Evolutionary conservation across 2,113 vertebrate species (phyloP).

Genomic region (Odobenus rosmarus): DNA sequence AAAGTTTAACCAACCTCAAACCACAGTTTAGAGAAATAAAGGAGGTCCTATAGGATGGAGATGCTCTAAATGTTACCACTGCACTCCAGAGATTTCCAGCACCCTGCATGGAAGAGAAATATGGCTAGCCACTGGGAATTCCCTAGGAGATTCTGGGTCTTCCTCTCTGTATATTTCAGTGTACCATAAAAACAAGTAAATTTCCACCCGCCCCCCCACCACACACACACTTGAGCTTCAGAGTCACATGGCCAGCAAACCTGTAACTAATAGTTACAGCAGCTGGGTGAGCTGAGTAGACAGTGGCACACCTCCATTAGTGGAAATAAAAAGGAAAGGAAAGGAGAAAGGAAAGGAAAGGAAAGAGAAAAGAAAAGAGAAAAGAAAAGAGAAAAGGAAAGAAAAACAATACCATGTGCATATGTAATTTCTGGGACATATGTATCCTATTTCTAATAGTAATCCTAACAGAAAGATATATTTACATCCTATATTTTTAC

Average conservation of each 20-base stretch:
- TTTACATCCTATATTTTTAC: background rate
- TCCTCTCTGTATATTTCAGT: background rate
- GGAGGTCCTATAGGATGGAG: rapidly evolving
- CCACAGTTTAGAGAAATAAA: background rate
- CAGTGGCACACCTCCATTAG: no score
- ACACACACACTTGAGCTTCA: background rate
- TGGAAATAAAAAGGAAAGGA: background rate
- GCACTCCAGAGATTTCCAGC: background rate
- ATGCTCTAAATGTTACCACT: background rate
- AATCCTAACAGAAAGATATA: background rate
- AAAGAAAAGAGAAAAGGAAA: background rate
- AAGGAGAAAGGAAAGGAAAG: no score
- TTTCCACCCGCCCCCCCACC: rapidly evolving
- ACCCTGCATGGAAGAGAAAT: background rate
- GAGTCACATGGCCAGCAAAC: background rate
- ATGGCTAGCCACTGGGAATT: background rate
- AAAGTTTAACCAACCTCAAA: background rate
- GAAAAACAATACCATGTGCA: background rate
- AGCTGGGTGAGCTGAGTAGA: background rate
- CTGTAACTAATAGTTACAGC: background rate
- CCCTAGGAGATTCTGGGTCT: background rate
- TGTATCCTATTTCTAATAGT: background rate
- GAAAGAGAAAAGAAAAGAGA: no score
- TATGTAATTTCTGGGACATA: background rate
- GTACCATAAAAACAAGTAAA: background rate